Percentiles rank a stretch among this genome's conserved stretches.
Evolutionary conservation across 2,797 vertebrate species (phyloP).

Genomic region (Neosalanx taihuensis): DNA sequence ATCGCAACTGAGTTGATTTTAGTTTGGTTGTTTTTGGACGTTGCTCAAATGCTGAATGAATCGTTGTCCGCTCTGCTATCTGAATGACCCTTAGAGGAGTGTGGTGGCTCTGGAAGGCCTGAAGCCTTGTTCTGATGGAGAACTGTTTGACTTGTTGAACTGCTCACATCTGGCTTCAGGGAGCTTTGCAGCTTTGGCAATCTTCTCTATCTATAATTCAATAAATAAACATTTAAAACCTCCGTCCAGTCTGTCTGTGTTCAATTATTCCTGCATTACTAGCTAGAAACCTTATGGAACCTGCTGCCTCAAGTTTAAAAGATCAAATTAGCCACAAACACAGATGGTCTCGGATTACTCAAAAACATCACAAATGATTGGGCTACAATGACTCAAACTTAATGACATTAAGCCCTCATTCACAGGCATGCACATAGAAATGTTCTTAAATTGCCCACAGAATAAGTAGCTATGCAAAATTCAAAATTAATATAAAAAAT

Average conservation of each 20-base stretch:
- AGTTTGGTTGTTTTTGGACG: conserved; percentile 23
- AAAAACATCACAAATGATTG: too few relatives aligned
- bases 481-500: too few relatives aligned
- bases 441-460: too few relatives aligned
- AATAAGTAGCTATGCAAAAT: too few relatives aligned
- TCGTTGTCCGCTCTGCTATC: conserved; percentile 38
- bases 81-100: conserved; percentile 55
- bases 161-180: conserved; percentile 73
- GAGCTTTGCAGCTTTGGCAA: conserved; percentile 71
- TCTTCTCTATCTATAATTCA: conserved; percentile 45
- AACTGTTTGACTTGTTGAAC: conserved; percentile 59
- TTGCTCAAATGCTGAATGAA: conserved; percentile 32
- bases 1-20: conserved; percentile 6
- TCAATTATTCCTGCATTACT: background rate
- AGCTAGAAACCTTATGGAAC: too few relatives aligned
- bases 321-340: too few relatives aligned
- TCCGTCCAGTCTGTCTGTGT: background rate
- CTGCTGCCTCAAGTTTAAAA: too few relatives aligned
- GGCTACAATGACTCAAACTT: too few relatives aligned
- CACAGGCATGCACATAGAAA: too few relatives aligned
- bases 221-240: conserved; percentile 3
- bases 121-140: conserved; percentile 48
- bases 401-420: too few relatives aligned
- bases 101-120: conserved; percentile 45
- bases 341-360: too few relatives aligned